Evolutionary conservation across 2,888 invertebrate species (phyloP), one percentile per base, ranked within the genome.

Genomic region (Dynastes tityus): DNA sequence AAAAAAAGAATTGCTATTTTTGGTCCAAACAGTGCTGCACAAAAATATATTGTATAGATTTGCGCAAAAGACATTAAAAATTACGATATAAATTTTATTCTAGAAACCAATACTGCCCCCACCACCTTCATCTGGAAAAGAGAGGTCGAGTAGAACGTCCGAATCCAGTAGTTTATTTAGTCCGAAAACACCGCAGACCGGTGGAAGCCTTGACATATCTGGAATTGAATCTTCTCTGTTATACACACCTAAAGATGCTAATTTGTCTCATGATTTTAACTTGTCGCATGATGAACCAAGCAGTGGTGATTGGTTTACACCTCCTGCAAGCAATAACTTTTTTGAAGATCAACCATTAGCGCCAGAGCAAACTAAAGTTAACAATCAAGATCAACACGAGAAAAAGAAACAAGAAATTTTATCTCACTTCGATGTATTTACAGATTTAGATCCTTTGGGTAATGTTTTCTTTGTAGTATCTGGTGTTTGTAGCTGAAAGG

Each of bases 371-470:
- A 51, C 80, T 16, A 84, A 85, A 79, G 81, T 84, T n/a, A 80
- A 83, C 2, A 86, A 85, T 80, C 88, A 88, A 73, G 87, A 88
- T 51, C 87, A 87, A 79, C 87, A 88, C 74, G 88, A 88, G 81
- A 83, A 84, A 53, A 83, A 86, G 13, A 88, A 88, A 76, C 86
- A 88, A 81, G 88, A 88, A 81, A 89, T 89, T 80, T 82, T 89
- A 82, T 88, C 88, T 13, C 89, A 89, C 88, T 93, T 94, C 91
- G 96, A 96, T 90, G 95, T 97, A 85, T 97, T 97, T 91, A 96
- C 96, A 83, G 97, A 97, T 88, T 91, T 97, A 89, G 97, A 97
- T 92, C 97, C 97, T 80, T 91, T 97, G 88, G 97, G 97, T 88
- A 95, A 95, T 77, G 77, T 71, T 71, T 80, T 78, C 51, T 77